Conservation (phyloP, 2,113 vertebrate genomes). For the Syngnathus floridae region DNA sequence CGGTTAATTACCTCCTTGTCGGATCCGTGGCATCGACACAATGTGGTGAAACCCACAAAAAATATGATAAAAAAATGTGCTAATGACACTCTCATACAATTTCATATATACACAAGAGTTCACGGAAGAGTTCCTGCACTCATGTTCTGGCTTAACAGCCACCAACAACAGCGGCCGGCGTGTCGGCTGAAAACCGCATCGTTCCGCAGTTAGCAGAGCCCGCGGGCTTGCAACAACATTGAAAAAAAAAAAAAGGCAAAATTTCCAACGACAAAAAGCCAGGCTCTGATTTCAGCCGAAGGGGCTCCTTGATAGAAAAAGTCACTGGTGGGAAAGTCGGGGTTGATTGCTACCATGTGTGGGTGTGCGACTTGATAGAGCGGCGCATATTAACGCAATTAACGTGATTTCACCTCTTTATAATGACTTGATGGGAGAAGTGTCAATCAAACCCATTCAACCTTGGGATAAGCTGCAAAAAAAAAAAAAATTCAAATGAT, state of each 20-base stretch:
- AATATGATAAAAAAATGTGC: not conserved
- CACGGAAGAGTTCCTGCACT: not conserved
- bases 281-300: conserved; percentile 24
- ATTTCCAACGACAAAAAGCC: conserved; percentile 14
- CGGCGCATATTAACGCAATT: conserved; percentile 13
- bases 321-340: conserved; percentile 38
- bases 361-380: conserved; percentile 39
- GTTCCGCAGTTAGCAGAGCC: conserved; percentile 27
- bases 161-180: conserved; percentile 21
- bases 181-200: conserved; percentile 34
- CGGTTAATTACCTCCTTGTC: conserved; percentile 66
- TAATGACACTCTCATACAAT: too few relatives aligned
- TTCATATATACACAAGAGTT: not conserved
- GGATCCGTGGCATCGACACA: conserved; percentile 42
- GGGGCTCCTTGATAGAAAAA: conserved; percentile 21
- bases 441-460: not conserved
- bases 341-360: conserved; percentile 67
- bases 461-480: not conserved
- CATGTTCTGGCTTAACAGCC: conserved; percentile 32
- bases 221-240: conserved; percentile 27
- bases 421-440: conserved; percentile 4
- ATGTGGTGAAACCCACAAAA: conserved; percentile 22
- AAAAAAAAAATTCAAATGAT: conserved; percentile 39
- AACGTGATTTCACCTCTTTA: not conserved
- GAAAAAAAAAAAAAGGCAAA: conserved; percentile 18